Evolutionary conservation across 2,113 vertebrate species (phyloP).

Genomic region (Pipa parva): DNA sequence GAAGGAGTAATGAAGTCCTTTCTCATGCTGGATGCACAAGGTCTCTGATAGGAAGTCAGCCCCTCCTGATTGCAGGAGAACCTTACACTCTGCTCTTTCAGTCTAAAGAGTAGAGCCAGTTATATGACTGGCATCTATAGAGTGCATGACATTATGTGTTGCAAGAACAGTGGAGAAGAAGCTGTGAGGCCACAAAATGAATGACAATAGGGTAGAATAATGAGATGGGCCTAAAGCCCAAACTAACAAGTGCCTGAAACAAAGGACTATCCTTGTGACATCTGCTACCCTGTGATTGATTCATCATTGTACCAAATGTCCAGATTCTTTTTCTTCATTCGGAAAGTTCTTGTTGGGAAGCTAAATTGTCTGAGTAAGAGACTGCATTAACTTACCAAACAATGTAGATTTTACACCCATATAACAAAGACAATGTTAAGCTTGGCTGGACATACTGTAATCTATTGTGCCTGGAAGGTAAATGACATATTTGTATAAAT

Average conservation of each 20-base stretch:
- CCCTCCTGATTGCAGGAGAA: no score
- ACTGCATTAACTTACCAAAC: no score
- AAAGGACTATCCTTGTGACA: slow-evolving; percentile 67
- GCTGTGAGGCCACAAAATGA: slow-evolving; percentile 62
- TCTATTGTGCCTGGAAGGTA: no score
- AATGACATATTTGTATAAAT: no score
- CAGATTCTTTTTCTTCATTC: slow-evolving; percentile 48
- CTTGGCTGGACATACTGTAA: no score
- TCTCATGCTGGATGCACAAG: no score
- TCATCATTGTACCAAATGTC: slow-evolving; percentile 62
- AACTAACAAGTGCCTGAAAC: slow-evolving; percentile 52
- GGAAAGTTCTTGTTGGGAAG: slow-evolving; percentile 11
- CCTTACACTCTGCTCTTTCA: no score
- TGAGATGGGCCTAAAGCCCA: slow-evolving; percentile 61
- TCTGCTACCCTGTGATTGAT: slow-evolving; percentile 67
- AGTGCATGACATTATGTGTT: slow-evolving; percentile 12
- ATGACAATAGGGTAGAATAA: slow-evolving; percentile 74
- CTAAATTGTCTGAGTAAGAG: background rate
- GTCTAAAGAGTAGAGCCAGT: no score
- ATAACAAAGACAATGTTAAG: no score
- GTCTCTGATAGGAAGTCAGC: no score
- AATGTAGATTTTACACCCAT: no score
- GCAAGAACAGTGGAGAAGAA: slow-evolving; percentile 34
- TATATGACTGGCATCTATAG: background rate
- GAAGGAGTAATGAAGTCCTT: no score